A percentile compares a stretch with the other conserved stretches of the same genome.
phyloP scores from a whole-genome alignment of 2,888 invertebrate genomes.

The Amphimallon solstitiale region DNA sequence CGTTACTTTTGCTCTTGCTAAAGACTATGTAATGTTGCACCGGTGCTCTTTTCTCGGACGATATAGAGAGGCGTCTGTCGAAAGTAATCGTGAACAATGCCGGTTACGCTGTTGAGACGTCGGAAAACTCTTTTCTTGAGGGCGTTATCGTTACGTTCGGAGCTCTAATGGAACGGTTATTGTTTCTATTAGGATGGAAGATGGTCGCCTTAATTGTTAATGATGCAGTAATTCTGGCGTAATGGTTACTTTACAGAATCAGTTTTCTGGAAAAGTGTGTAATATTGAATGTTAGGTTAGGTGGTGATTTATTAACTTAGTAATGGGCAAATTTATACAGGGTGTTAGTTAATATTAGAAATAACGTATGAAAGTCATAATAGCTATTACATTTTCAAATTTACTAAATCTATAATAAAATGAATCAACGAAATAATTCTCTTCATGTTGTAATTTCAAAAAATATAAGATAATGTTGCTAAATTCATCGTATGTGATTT shows the following conservation, averaged over 20 bases:
- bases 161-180: constrained; percentile 10
- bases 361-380: too few species aligned
- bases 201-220: constrained; percentile 13
- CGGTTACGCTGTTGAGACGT: not conserved
- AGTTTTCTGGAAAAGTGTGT: not conserved
- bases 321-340: not conserved
- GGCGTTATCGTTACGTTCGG: not conserved
- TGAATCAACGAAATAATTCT: too few species aligned
- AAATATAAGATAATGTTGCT: too few species aligned
- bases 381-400: too few species aligned
- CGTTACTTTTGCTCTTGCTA: not conserved
- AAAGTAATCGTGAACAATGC: too few species aligned
- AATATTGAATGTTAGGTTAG: not conserved
- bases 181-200: not conserved
- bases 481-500: too few species aligned
- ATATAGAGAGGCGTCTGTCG: too few species aligned
- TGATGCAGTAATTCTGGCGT: constrained; percentile 1
- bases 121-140: not conserved
- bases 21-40: too few species aligned
- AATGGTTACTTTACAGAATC: not conserved
- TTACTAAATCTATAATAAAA: too few species aligned
- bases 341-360: too few species aligned
- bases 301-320: not conserved
- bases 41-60: too few species aligned
- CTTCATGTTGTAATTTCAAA: too few species aligned